Evolutionary conservation across 2,797 vertebrate genomes (phyloP), one percentile per base, ranked within the genome.

Genomic region (Naso thynnoides): DNA sequence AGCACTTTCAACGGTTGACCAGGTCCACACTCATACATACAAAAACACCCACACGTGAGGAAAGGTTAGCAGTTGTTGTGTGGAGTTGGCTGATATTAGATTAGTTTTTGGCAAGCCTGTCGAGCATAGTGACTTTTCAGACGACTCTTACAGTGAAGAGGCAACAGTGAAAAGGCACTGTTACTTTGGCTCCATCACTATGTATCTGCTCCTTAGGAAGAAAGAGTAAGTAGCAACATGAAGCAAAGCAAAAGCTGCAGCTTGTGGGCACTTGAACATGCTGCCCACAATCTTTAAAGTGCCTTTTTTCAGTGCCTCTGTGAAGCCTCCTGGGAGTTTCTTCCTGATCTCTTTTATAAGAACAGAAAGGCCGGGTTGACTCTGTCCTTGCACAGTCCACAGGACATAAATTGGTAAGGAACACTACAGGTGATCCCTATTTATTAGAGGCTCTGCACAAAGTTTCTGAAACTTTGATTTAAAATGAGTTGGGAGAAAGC

Each of bases 381-480:
- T 52, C 41, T 26, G 57, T 42, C 42, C 62, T 21, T 48, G 45
- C 65, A 56, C 36, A 53, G 38, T 76, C 42, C 29, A 65, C 27
- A 39, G 47, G 36, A 65, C 52, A 56, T 64, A 68, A 76, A 77
- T 55, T 73, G 60, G 38, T 49, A 52, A 78, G 55, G 44, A 73
- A 38, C 45, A 60, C n/a, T 41, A 33, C 38, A 54, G 39, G 41
- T 44, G 38, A 70, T 69, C 52, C 29, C 66, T 70, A 59, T 75
- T 82, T 77, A 75, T 79, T 70, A 69, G 61, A 74, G 54, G 48
- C 31, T 64, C 59, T 23, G 24, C 48, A 74, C 36, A 70, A 74
- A 79, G 68, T 72, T 80, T 78, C 62, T 76, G 26, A 71, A 83
- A 86, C 68, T 83, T 78, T 70, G 63, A 83, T 78, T 75, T 74